phyloP scores from a whole-genome alignment of 2,113 vertebrate genomes.

The Mormyrus lacerda region DNA sequence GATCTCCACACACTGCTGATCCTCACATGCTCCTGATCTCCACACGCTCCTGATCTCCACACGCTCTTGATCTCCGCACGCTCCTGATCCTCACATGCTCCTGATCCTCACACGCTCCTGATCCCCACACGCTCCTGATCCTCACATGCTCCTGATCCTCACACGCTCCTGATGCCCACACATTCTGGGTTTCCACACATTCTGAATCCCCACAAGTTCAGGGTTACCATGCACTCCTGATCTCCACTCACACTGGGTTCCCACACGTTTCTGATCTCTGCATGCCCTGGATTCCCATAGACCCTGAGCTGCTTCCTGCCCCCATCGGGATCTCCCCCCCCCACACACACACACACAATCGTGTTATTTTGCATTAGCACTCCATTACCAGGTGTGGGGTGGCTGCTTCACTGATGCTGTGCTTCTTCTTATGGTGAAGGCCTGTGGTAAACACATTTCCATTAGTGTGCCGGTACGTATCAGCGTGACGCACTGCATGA shows the following conservation, averaged over 20 bases:
- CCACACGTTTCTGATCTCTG: too few relatives aligned
- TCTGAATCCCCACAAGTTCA: neutral
- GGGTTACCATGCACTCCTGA: neutral
- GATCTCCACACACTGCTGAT: neutral
- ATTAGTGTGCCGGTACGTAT: neutral
- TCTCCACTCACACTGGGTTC: neutral
- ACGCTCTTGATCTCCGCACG: neutral
- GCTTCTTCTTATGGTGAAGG: neutral
- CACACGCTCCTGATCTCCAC: neutral
- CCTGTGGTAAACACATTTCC: neutral
- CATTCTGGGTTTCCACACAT: too few relatives aligned
- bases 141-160: neutral
- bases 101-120: too few relatives aligned
- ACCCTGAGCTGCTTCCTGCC: neutral
- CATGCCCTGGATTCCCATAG: neutral
- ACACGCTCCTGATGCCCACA: too few relatives aligned
- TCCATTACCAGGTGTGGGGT: neutral
- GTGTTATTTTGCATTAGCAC: neutral
- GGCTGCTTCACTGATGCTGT: neutral
- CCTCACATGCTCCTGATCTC: rapidly evolving
- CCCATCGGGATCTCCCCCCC: neutral
- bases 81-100: neutral
- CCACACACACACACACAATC: neutral
- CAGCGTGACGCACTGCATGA: neutral
- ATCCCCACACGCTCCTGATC: neutral